Conservation (phyloP, 1,140 invertebrate species). For the Drosophila bocki region DNA sequence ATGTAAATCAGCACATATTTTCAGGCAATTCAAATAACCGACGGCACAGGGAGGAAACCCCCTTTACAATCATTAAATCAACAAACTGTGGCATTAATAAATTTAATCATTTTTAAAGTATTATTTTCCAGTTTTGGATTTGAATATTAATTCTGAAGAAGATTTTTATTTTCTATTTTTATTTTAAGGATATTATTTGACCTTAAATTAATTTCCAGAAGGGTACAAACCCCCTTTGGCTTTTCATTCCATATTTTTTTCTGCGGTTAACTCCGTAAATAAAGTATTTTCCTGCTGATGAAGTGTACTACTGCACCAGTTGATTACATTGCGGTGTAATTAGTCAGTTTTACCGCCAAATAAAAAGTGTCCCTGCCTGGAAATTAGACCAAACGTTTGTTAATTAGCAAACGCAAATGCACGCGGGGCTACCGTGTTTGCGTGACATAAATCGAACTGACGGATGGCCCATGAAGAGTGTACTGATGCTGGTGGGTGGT, state of each 20-base stretch:
- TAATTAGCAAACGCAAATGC: slow-evolving; percentile 57
- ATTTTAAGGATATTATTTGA: background rate
- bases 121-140: background rate
- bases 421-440: slow-evolving; percentile 19
- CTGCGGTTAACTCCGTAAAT: slow-evolving; percentile 14
- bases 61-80: slow-evolving; percentile 27
- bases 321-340: slow-evolving; percentile 48
- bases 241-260: background rate
- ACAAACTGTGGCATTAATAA: slow-evolving; percentile 17
- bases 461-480: slow-evolving; percentile 22
- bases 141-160: background rate
- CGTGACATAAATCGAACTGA: slow-evolving; percentile 60
- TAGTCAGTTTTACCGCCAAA: slow-evolving; percentile 36
- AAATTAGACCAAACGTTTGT: slow-evolving; percentile 43
- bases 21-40: slow-evolving; percentile 24
- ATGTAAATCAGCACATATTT: slow-evolving; percentile 31
- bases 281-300: slow-evolving; percentile 27
- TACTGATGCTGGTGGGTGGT: slow-evolving; percentile 1
- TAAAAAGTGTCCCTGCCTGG: slow-evolving; percentile 17
- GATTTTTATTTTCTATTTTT: background rate
- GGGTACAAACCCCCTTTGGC: background rate
- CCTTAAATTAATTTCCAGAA: background rate
- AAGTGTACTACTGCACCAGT: slow-evolving; percentile 36
- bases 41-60: background rate
- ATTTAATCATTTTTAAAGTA: slow-evolving; percentile 8